Conservation (phyloP, 1,140 invertebrate species). For the Ostrea denselamellosa region DNA sequence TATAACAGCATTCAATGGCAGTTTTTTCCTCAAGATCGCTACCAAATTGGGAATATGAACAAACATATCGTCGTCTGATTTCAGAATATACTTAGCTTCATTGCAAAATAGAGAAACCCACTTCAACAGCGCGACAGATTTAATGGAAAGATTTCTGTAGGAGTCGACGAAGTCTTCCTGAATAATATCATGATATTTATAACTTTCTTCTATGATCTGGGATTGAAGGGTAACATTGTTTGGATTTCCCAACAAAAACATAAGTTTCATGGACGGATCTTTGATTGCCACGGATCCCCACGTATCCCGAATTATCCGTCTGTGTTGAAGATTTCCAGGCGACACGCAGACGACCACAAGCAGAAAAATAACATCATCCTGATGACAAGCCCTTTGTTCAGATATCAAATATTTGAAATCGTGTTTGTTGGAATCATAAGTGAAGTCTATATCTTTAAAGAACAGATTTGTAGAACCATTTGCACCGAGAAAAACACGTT, state of each 20-base stretch:
- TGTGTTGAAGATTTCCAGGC: conserved; percentile 40
- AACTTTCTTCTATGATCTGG: conserved; percentile 83
- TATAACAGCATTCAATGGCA: conserved; percentile 48
- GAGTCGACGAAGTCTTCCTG: conserved; percentile 88
- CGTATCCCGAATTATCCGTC: conserved; percentile 55
- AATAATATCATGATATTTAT: conserved; percentile 84
- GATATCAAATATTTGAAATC: conserved; percentile 44
- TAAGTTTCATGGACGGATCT: conserved; percentile 41
- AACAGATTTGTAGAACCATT: background rate
- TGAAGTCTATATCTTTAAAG: background rate
- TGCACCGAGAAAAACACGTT: background rate
- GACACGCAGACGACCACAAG: conserved; percentile 50
- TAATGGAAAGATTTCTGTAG: conserved; percentile 91
- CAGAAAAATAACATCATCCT: conserved; percentile 38
- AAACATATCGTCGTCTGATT: conserved; percentile 81
- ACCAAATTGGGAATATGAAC: conserved; percentile 74
- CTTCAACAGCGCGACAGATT: conserved; percentile 89
- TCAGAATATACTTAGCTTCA: conserved; percentile 80
- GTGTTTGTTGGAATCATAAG: conserved; percentile 6
- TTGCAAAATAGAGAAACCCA: conserved; percentile 85
- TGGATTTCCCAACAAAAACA: conserved; percentile 85
- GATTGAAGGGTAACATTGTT: conserved; percentile 76
- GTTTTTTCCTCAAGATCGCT: conserved; percentile 43
- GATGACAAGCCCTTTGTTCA: conserved; percentile 29
- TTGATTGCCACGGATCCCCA: conserved; percentile 51